Evolutionary conservation across 1,140 invertebrate species (phyloP).

Genomic region (Apis laboriosa): DNA sequence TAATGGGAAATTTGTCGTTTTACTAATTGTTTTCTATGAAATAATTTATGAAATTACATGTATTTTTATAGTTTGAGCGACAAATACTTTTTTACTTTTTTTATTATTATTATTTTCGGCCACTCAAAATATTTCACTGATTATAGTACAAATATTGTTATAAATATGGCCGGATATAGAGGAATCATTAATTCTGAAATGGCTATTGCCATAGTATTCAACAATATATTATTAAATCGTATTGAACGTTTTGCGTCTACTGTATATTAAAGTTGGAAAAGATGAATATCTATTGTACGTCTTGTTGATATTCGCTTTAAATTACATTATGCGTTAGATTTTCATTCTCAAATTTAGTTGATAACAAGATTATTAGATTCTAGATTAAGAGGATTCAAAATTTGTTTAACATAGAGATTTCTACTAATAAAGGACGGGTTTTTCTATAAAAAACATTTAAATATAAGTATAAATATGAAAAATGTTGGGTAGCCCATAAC

Average conservation of each 20-base stretch:
- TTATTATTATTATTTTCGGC: conserved; percentile 34
- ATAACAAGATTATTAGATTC: conserved; percentile 55
- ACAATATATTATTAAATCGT: conserved; percentile 45
- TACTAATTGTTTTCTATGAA: conserved; percentile 69
- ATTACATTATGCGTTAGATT: conserved; percentile 4
- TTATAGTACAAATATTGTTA: conserved; percentile 65
- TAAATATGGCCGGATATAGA: conserved; percentile 69
- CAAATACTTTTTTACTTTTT: conserved; percentile 51
- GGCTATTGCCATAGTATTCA: conserved; percentile 41
- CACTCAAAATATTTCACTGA: conserved; percentile 29
- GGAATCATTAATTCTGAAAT: conserved; percentile 65
- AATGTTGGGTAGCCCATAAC: conserved; percentile 69
- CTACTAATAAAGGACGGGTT: conserved; percentile 73
- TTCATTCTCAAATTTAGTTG: conserved; percentile 17
- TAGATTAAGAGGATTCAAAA: conserved; percentile 56
- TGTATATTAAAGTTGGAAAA: conserved; percentile 52
- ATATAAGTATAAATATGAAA: conserved; percentile 77
- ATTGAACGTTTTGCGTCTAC: conserved; percentile 32
- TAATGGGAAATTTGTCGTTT: conserved; percentile 55
- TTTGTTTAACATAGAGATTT: conserved; percentile 43
- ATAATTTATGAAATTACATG: conserved; percentile 74
- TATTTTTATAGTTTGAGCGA: conserved; percentile 70
- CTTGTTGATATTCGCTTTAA: conserved; percentile 32
- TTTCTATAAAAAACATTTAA: conserved; percentile 71
- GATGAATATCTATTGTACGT: conserved; percentile 38